Conservation (phyloP, 2,888 invertebrate species). For the Anorthoa munda region DNA sequence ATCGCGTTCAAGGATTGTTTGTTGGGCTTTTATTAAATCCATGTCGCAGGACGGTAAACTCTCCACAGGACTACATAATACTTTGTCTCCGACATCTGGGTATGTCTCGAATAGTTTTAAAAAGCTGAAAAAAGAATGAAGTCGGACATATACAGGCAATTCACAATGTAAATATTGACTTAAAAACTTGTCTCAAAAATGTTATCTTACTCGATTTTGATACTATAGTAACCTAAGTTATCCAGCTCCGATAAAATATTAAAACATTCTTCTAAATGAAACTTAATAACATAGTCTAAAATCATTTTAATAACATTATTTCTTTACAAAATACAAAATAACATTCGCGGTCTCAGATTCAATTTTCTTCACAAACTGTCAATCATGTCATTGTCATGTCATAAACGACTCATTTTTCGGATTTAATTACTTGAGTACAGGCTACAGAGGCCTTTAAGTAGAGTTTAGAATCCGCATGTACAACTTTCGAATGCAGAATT, state of each 20-base stretch:
- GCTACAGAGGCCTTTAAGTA: too few species aligned
- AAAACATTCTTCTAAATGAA: slow-evolving; percentile 92
- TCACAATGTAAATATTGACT: slow-evolving; percentile 7
- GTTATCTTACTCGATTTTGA: slow-evolving; percentile 93
- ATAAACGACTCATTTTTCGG: too few species aligned
- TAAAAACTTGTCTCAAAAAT: neutral
- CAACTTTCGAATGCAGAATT: too few species aligned
- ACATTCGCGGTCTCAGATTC: neutral
- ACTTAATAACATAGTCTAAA: slow-evolving; percentile 90
- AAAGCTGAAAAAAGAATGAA: slow-evolving; percentile 90
- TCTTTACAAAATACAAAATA: neutral
- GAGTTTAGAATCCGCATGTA: too few species aligned
- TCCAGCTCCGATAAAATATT: slow-evolving; percentile 92
- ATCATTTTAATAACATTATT: slow-evolving; percentile 75
- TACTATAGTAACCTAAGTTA: slow-evolving; percentile 91
- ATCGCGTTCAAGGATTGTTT: slow-evolving; percentile 86
- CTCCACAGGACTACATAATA: slow-evolving; percentile 92
- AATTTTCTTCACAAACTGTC: neutral
- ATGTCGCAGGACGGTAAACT: slow-evolving; percentile 92
- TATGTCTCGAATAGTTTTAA: slow-evolving; percentile 93
- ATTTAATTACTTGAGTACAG: too few species aligned
- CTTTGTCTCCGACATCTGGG: slow-evolving; percentile 92
- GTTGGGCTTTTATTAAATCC: slow-evolving; percentile 92
- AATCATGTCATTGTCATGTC: too few species aligned
- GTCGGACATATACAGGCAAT: neutral